These are phyloP conservation scores for Periplaneta americana DNA, from an alignment of 1,140 invertebrate species.

Conservation along the genomic window DNA sequence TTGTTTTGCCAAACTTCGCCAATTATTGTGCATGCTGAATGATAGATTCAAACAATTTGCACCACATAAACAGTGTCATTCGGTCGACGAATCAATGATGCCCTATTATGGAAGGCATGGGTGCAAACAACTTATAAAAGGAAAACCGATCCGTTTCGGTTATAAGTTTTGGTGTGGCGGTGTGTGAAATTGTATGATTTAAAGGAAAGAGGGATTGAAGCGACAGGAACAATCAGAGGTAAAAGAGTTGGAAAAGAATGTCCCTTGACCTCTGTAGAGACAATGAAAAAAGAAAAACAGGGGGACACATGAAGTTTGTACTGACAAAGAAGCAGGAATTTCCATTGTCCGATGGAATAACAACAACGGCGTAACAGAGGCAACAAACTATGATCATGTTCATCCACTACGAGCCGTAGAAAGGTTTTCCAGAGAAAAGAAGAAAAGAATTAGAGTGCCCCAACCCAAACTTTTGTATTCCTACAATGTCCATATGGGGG, in stretches of 20 bases:
- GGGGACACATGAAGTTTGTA: neutral
- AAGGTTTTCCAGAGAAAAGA: neutral
- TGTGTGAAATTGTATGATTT: neutral
- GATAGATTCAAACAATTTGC: neutral
- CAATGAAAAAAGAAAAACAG: neutral
- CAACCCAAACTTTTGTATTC: neutral
- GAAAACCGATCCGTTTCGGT: slow-evolving; percentile 4
- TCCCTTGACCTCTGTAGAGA: neutral
- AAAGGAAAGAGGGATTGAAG: neutral
- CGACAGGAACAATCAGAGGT: neutral
- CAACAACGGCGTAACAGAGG: neutral
- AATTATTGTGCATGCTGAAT: neutral
- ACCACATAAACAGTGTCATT: neutral
- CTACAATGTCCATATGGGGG: slow-evolving; percentile 1
- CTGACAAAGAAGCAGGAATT: neutral
- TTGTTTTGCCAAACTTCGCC: neutral
- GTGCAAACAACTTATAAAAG: slow-evolving; percentile 25
- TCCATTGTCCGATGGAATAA: neutral
- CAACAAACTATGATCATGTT: neutral
- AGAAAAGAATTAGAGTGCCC: neutral
- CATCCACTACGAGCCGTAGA: neutral
- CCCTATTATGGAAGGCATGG: slow-evolving; percentile 29
- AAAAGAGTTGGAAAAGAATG: neutral
- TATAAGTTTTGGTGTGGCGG: neutral
- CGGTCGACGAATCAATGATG: slow-evolving; percentile 24